Evolutionary conservation across 2,888 invertebrate species (phyloP).

Genomic region (Andrena fulva): DNA sequence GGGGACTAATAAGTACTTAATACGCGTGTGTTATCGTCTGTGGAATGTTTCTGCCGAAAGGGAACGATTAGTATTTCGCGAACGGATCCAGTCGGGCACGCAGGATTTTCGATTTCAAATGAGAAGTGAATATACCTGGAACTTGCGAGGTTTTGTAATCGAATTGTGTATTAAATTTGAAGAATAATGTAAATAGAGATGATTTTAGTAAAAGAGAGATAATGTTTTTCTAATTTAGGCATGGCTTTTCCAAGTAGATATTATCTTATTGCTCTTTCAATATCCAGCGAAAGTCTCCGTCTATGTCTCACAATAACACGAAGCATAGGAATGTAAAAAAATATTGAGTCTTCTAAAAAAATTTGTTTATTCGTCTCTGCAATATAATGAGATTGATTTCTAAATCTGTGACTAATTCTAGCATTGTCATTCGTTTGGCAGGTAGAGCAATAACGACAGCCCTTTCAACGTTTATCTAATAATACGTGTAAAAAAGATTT

Average conservation of each 20-base stretch:
- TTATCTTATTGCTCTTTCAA: constrained; percentile 34
- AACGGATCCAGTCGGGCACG: constrained; percentile 8
- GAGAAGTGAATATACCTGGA: constrained; percentile 3
- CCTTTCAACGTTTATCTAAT: constrained; percentile 41
- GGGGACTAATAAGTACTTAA: constrained; percentile 54
- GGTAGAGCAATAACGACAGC: constrained; percentile 48
- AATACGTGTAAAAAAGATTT: constrained; percentile 56
- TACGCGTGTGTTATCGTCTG: constrained; percentile 37
- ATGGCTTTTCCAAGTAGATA: constrained; percentile 36
- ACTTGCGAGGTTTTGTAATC: constrained; percentile 30
- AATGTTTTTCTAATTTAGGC: constrained; percentile 37
- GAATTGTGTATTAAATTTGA: constrained; percentile 36
- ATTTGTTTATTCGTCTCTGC: constrained; percentile 63
- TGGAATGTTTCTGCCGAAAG: constrained; percentile 20
- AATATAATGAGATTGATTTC: constrained; percentile 57
- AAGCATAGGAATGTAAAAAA: constrained; percentile 51
- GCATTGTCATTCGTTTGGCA: constrained; percentile 58
- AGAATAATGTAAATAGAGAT: constrained; percentile 52
- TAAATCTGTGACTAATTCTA: constrained; percentile 57
- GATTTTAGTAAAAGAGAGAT: constrained; percentile 21
- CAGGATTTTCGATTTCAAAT: not conserved
- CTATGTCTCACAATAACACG: constrained; percentile 37
- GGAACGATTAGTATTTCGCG: constrained; percentile 13
- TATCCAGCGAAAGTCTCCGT: not conserved
- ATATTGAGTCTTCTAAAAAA: constrained; percentile 48